Evolutionary conservation across 2,797 vertebrate genomes (phyloP), one percentile per base, ranked within the genome.

Genomic region (Lacerta bilineata): DNA sequence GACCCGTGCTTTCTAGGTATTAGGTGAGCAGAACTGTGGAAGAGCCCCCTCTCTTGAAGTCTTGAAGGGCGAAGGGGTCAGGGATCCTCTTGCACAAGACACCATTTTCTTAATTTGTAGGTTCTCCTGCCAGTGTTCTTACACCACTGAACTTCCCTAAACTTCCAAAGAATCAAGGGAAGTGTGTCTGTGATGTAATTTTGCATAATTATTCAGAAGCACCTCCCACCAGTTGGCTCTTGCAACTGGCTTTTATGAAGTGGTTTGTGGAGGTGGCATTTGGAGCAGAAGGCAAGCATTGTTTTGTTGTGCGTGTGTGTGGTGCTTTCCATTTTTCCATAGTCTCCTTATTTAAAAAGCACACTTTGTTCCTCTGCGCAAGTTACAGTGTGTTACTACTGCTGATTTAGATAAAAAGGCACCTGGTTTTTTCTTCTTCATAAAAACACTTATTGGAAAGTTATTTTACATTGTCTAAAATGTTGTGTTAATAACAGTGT

Each of bases 321-420:
- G 33, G 39, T 78, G 76, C 25, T 75, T 80, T 87, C 83, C 84
- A 85, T 27, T 71, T 89, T 46, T 89, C 1, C 88, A 41, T 88
- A 79, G 77, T 33, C 8, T 0, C 3, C 23, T 89, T 85, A 17
- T 1, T 33, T 82, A 68, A n/a, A 9, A 25, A 86, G 82, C 85
- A 91, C 61, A 66, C 6, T 86, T 90, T 39, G 5, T 84, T 72
- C 80, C 76, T 33, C 4, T 87, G 0, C 75, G 84, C 88, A 4
- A 36, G 7, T 90, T 94, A 91, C 79, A 66, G 68, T 80, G 43
- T 90, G 78, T 90, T 79, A 89, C 29, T 43, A 82, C 33, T 83
- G 50, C 61, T 50, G 25, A 27, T 55, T 77, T 93, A 77, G 27
- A 88, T 15, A 18, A 5, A 77, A 50, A 61, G 91, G 77, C 86